phyloP scores from a whole-genome alignment of 30 jellyfish, hydroid and myxozoan species.

The Pseudorhiza aurosa region DNA sequence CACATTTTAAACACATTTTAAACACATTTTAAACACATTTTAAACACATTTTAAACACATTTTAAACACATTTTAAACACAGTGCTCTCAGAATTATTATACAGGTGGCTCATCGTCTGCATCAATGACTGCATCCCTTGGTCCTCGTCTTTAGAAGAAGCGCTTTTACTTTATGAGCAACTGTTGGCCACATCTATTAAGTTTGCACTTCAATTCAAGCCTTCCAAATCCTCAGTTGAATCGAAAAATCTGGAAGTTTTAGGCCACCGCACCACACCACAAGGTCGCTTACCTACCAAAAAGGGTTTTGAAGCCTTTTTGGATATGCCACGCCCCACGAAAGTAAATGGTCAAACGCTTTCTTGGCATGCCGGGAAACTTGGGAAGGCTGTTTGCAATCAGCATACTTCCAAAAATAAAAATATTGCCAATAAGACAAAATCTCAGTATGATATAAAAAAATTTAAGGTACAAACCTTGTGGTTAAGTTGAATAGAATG shows the following conservation, averaged over 20 bases:
- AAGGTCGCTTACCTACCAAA: not conserved
- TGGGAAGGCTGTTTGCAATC: too few species aligned
- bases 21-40: slow-evolving; percentile 32
- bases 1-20: slow-evolving; percentile 32
- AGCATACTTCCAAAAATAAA: too few species aligned
- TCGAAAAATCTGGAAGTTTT: not conserved
- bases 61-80: slow-evolving; percentile 35
- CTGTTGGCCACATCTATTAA: not conserved
- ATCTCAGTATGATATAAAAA: too few species aligned
- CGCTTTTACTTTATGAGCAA: slow-evolving; percentile 1
- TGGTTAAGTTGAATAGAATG: slow-evolving; percentile 6
- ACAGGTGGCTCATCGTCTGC: slow-evolving; percentile 42
- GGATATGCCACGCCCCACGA: too few species aligned
- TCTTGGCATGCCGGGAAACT: too few species aligned
- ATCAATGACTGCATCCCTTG: slow-evolving; percentile 22
- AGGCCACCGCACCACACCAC: slow-evolving; percentile 42
- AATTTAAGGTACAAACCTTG: not conserved
- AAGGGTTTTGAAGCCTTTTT: too few species aligned
- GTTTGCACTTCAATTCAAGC: slow-evolving; percentile 38
- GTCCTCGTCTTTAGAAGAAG: not conserved
- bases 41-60: slow-evolving; percentile 29
- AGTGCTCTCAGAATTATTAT: not conserved
- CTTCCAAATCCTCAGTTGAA: slow-evolving; percentile 9
- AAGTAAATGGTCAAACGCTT: too few species aligned
- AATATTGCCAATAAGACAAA: too few species aligned